Base-by-base conservation (phyloP, 2,888 invertebrate genomes). In the Troilus luridus region DNA sequence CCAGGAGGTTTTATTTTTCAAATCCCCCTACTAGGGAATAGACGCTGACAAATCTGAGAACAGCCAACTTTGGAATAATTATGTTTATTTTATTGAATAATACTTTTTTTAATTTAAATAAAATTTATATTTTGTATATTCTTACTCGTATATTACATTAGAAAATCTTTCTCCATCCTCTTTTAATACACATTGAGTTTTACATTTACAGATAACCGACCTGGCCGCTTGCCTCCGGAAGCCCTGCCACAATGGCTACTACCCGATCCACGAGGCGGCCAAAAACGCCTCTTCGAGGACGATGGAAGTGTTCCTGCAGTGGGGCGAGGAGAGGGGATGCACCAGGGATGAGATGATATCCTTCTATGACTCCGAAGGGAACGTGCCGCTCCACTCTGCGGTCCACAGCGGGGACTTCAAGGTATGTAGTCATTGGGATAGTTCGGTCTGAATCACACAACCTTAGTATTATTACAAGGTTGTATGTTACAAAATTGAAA, bases 241-340 rank as follows among this genome's bases (percentile, higher is more conserved):
- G 92, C 96, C 97, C 5, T 98, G 98, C 94, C 97, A 97, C 94
- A 97, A 98, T 95, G 98, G 98, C 19, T 98, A 97, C 94, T 98
- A 97, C 94, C 98, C 98, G 0, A 98, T 98, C 92, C 98, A 98
- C 94, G 97, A 98, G 93, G 98, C 98, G 2, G 98, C 98, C 8
- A 98, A 97, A 94, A 97, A 98, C 94, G 98, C 98, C 19, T 97
- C 98, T 10, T 97, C 97, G 0, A 96, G 96, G 93, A 97, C 97
- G 17, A 96, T 98, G 96, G 97, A 98, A 93, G 97, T 97, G 90
- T 95, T 97, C 92, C 95, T 97, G 5, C 96, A 97, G 94, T 97
- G 97, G 96, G 97, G 97, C 12, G 97, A 98, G 94, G 96, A 96
- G 0, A 95, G 95, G 10, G 98, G 98, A 0, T 97, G 97, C 93